Evolutionary conservation across 53 echinoderm and acorn worm genomes (phyloP).

Genomic region (Arbacia lixula): DNA sequence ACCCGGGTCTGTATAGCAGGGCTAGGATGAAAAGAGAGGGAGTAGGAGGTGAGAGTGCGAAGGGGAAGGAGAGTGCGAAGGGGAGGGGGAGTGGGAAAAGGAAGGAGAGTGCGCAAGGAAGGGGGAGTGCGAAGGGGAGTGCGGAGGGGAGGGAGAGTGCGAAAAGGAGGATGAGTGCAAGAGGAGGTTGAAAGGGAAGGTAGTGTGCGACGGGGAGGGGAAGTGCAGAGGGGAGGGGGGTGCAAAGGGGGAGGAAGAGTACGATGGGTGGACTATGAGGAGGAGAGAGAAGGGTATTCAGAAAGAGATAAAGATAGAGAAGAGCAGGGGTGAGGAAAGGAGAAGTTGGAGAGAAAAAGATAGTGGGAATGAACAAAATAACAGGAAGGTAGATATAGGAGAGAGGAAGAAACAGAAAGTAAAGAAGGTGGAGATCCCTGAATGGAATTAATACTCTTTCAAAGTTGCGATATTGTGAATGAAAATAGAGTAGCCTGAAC

Average conservation of each 20-base stretch:
- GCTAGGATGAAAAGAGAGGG: neutral
- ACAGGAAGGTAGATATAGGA: too few relatives aligned
- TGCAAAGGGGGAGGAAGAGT: neutral
- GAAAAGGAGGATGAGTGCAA: neutral
- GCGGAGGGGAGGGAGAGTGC: neutral
- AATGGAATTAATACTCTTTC: conserved; percentile 32
- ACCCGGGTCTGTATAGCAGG: neutral
- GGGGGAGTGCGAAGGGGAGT: neutral
- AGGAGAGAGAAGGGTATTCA: neutral
- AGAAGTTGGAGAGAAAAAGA: neutral
- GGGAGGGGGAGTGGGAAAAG: neutral
- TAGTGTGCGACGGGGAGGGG: neutral
- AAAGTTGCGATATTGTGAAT: conserved; percentile 54
- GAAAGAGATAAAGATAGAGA: neutral
- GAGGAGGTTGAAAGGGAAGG: neutral
- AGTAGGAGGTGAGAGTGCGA: neutral
- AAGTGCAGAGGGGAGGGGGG: neutral
- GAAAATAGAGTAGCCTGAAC: conserved; percentile 38
- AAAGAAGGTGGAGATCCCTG: too few relatives aligned
- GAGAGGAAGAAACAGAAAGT: too few relatives aligned
- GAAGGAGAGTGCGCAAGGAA: neutral
- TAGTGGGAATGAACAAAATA: neutral
- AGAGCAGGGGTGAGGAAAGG: neutral
- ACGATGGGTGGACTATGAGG: neutral
- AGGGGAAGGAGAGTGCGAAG: neutral